phyloP scores from a whole-genome alignment of 1,140 invertebrate genomes.

The Drosophila simulans region DNA sequence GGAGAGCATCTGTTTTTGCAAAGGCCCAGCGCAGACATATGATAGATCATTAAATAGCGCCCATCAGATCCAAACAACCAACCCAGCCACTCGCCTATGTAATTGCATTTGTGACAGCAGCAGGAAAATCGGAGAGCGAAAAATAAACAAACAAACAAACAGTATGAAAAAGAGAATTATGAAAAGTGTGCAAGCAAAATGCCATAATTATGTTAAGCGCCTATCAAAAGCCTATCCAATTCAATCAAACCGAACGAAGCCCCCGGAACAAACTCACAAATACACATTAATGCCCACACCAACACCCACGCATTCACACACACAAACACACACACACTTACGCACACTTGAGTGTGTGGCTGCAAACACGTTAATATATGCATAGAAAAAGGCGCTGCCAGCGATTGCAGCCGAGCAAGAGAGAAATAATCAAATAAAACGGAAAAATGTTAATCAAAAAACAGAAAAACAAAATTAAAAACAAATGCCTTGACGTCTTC shows the following conservation, averaged over 20 bases:
- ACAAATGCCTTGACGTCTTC: slow-evolving; percentile 23
- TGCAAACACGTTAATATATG: slow-evolving; percentile 75
- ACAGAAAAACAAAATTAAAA: slow-evolving; percentile 60
- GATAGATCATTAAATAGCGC: slow-evolving; percentile 47
- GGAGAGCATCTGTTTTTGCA: slow-evolving; percentile 33
- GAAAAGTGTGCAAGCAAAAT: slow-evolving; percentile 59
- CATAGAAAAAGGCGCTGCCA: slow-evolving; percentile 66
- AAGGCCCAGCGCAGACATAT: slow-evolving; percentile 38
- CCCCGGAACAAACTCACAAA: slow-evolving; percentile 30
- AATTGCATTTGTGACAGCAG: slow-evolving; percentile 66
- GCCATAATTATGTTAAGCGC: slow-evolving; percentile 78
- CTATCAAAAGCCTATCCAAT: slow-evolving; percentile 76
- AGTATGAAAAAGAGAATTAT: slow-evolving; percentile 26
- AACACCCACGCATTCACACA: slow-evolving; percentile 3
- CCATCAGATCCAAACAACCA: slow-evolving; percentile 42
- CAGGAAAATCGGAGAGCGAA: slow-evolving; percentile 7
- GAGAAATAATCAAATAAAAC: slow-evolving; percentile 84
- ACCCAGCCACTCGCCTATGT: slow-evolving; percentile 31
- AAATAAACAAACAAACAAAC: slow-evolving; percentile 8
- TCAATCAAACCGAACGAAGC: slow-evolving; percentile 67
- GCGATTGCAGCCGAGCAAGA: slow-evolving; percentile 58
- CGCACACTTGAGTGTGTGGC: slow-evolving; percentile 30
- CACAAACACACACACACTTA: slow-evolving; percentile 23
- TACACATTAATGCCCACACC: slow-evolving; percentile 9
- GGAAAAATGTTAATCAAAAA: slow-evolving; percentile 84